Conservation (phyloP, 2,888 invertebrate genomes). For the Oegoconia quadripuncta region DNA sequence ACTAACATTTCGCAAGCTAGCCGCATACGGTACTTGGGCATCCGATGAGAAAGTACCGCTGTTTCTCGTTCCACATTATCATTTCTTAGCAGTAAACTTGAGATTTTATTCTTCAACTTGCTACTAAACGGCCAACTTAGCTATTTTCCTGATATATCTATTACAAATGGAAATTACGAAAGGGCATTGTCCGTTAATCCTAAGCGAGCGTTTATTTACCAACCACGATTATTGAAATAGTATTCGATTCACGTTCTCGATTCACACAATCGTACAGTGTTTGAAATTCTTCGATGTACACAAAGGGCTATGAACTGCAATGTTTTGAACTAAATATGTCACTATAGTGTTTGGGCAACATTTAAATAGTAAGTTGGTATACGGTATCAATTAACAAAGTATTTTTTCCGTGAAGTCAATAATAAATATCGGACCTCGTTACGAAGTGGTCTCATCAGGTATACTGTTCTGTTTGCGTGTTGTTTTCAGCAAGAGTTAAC, state of each 20-base stretch:
- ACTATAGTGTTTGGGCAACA: no score
- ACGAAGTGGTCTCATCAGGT: constrained; percentile 40
- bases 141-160: constrained; percentile 2
- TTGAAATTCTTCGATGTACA: constrained; percentile 51
- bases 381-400: no score
- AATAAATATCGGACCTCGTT: constrained; percentile 48
- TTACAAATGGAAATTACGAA: constrained; percentile 25
- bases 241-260: constrained; percentile 71
- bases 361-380: no score
- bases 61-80: constrained; percentile 44
- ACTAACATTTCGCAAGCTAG: constrained; percentile 47
- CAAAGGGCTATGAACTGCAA: constrained; percentile 48
- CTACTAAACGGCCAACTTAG: constrained; percentile 7
- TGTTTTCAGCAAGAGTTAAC: constrained; percentile 62
- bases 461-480: constrained; percentile 51
- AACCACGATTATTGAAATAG: constrained; percentile 48
- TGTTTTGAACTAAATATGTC: constrained; percentile 39
- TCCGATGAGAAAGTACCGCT: constrained; percentile 66
- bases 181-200: constrained; percentile 61
- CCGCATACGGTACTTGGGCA: constrained; percentile 46
- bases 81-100: constrained; percentile 26
- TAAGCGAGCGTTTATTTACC: constrained; percentile 59
- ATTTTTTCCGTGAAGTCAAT: constrained; percentile 27
- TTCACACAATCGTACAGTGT: constrained; percentile 70
- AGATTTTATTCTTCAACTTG: constrained; percentile 10